A percentile compares a stretch with the other conserved stretches of the same genome.
phyloP scores from a whole-genome alignment of 2,113 vertebrate species.

The Paradisaea rubra region DNA sequence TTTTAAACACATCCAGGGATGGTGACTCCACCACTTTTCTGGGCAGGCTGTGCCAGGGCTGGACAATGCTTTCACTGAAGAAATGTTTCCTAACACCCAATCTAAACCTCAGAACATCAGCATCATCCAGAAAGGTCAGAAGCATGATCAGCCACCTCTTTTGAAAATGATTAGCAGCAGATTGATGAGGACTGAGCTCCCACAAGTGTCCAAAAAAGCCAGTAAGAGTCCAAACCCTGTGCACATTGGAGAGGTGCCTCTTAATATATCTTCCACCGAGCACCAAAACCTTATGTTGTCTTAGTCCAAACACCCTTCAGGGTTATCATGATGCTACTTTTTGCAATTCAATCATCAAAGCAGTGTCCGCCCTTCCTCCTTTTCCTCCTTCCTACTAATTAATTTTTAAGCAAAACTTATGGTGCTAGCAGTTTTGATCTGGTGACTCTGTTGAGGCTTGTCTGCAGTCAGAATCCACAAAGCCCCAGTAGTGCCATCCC shows the following conservation, averaged over 20 bases:
- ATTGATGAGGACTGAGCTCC: not conserved
- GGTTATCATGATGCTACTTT: not conserved
- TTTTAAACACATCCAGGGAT: not conserved
- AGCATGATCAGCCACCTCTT: not conserved
- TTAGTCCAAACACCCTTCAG: not conserved
- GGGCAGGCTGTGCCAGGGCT: not conserved
- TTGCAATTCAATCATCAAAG: not conserved
- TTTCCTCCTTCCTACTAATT: not conserved
- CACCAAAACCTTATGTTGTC: not conserved
- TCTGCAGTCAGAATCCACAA: not conserved
- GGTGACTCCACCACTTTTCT: not conserved
- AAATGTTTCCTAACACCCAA: not conserved
- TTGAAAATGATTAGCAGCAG: not conserved
- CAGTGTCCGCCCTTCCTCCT: not conserved
- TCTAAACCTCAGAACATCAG: not conserved
- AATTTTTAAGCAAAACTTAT: not conserved
- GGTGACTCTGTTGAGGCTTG: not conserved
- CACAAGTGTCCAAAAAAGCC: not conserved
- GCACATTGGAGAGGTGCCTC: not conserved
- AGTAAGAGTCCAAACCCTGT: not conserved
- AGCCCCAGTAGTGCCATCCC: not conserved
- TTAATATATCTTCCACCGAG: not conserved
- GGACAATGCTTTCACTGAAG: not conserved
- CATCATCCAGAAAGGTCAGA: not conserved
- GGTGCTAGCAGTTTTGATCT: not conserved